phyloP scores from a whole-genome alignment of 1,140 invertebrate genomes.

The Aphelenchoides besseyi region DNA sequence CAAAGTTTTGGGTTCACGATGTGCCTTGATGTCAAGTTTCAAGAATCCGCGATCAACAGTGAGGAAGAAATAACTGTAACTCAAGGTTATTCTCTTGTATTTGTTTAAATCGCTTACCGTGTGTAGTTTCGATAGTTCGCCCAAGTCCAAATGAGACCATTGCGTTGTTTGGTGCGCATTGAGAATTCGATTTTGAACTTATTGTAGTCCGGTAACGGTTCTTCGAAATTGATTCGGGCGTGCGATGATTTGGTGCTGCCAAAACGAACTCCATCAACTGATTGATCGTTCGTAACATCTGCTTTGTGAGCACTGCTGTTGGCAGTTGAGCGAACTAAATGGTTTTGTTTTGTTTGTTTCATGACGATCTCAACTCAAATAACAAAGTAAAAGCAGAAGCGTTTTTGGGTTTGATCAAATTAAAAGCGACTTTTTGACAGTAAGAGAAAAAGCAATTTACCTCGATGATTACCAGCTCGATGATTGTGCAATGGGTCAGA shows the following conservation, averaged over 20 bases:
- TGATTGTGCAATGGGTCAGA: neutral
- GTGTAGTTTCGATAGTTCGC: constrained; percentile 60
- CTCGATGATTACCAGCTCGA: neutral
- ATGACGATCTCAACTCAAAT: neutral
- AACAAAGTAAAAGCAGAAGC: neutral
- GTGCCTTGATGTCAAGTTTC: constrained; percentile 47
- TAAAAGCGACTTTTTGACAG: neutral
- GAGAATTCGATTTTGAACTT: constrained; percentile 47
- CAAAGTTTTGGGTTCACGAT: constrained; percentile 49
- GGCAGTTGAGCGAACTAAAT: neutral
- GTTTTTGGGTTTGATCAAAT: neutral
- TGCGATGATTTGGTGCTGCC: constrained; percentile 52
- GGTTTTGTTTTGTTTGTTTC: neutral
- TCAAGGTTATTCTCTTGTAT: constrained; percentile 14
- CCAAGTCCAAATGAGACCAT: constrained; percentile 59
- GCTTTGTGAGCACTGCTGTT: constrained; percentile 11
- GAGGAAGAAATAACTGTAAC: constrained; percentile 52
- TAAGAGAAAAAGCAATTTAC: constrained; percentile 5
- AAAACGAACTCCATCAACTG: constrained; percentile 42
- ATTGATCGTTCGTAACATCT: neutral
- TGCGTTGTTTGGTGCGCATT: constrained; percentile 39
- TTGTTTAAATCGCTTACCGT: constrained; percentile 15
- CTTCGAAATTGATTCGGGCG: constrained; percentile 52
- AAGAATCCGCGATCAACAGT: constrained; percentile 52
- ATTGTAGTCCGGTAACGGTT: constrained; percentile 55